Evolutionary conservation across 2,888 invertebrate species (phyloP).

Genomic region (Hydraecia micacea): DNA sequence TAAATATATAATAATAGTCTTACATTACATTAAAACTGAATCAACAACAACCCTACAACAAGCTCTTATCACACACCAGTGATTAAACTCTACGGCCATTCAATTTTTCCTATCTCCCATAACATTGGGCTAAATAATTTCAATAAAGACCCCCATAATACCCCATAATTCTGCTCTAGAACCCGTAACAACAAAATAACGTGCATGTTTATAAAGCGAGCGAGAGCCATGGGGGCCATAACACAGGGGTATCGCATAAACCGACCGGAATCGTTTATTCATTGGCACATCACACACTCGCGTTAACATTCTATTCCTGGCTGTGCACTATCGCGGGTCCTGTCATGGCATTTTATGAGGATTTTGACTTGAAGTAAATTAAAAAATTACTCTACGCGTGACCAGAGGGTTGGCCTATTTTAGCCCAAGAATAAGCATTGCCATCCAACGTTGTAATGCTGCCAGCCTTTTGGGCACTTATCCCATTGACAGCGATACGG

Average conservation of each 20-base stretch:
- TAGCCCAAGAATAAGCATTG: no score
- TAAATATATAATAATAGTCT: background rate
- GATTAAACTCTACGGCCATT: slow-evolving; percentile 28
- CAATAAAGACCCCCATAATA: slow-evolving; percentile 60
- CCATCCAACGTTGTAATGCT: no score
- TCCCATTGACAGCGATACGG: no score
- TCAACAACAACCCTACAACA: background rate
- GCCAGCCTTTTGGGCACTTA: no score
- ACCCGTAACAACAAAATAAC: slow-evolving; percentile 61
- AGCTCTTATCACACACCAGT: background rate
- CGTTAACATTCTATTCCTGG: slow-evolving; percentile 83
- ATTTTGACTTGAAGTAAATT: background rate
- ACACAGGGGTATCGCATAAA: slow-evolving; percentile 80
- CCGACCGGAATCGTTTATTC: slow-evolving; percentile 85
- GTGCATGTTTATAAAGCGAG: slow-evolving; percentile 59
- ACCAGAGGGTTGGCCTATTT: no score
- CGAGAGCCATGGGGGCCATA: slow-evolving; percentile 69
- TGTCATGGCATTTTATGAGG: background rate
- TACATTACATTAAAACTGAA: background rate
- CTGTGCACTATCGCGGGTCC: slow-evolving; percentile 30
- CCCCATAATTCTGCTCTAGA: slow-evolving; percentile 56
- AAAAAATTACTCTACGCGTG: no score
- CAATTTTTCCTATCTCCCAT: slow-evolving; percentile 47
- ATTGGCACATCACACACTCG: slow-evolving; percentile 83
- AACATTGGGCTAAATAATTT: slow-evolving; percentile 59